Conservation (phyloP, 2,888 invertebrate genomes). For the Camptogramma bilineatum region DNA sequence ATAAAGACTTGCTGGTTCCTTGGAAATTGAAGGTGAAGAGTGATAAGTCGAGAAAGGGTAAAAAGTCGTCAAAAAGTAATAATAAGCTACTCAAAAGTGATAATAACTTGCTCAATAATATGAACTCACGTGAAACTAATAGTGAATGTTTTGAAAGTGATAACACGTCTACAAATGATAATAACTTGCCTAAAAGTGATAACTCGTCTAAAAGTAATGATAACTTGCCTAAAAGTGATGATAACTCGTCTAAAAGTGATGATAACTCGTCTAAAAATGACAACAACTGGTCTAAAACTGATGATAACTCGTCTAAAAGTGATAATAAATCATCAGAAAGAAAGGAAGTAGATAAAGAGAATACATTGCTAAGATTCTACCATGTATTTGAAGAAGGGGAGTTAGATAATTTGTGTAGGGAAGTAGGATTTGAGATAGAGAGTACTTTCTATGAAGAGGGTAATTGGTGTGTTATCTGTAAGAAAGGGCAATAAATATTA, state of each 20-base stretch:
- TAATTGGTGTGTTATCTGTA: slow-evolving; percentile 96
- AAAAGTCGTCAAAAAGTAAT: slow-evolving; percentile 7
- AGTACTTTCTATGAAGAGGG: slow-evolving; percentile 97
- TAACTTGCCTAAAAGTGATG: slow-evolving; percentile 2
- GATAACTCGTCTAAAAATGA: background rate
- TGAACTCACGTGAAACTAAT: background rate
- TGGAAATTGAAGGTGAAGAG: slow-evolving; percentile 90
- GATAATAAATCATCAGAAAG: slow-evolving; percentile 40
- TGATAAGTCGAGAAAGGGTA: slow-evolving; percentile 6
- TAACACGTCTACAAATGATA: background rate
- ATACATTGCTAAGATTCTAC: slow-evolving; percentile 93
- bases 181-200: background rate
- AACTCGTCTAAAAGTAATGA: slow-evolving; percentile 1
- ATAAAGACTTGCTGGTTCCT: slow-evolving; percentile 97
- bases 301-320: background rate
- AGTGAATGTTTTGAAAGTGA: slow-evolving; percentile 1
- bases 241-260: background rate
- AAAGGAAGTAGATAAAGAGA: slow-evolving; percentile 56
- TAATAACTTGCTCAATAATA: slow-evolving; percentile 50
- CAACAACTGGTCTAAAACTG: slow-evolving; percentile 2
- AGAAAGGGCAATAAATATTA: slow-evolving; percentile 79
- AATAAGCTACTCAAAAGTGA: slow-evolving; percentile 1
- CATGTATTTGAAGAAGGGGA: slow-evolving; percentile 96
- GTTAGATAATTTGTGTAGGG: slow-evolving; percentile 87
- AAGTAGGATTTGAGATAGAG: slow-evolving; percentile 83